Conservation (phyloP, 2,797 vertebrate genomes). For the Podarcis siculus region DNA sequence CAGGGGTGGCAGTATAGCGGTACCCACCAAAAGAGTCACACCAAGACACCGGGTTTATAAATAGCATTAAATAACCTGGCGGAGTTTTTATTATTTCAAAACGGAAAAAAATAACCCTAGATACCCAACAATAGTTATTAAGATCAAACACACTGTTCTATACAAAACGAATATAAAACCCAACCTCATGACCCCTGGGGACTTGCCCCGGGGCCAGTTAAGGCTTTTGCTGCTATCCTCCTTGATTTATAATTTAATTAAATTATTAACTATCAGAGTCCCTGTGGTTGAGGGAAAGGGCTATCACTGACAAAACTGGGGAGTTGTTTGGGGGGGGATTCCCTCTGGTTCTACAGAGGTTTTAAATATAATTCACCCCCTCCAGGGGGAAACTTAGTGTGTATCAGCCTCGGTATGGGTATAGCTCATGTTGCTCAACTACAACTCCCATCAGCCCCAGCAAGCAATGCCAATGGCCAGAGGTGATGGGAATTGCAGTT, state of each 20-base stretch:
- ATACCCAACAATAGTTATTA: constrained; percentile 20
- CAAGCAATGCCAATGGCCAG: too few species aligned
- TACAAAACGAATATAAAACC: background rate
- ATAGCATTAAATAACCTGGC: constrained; percentile 21
- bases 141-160: constrained; percentile 17
- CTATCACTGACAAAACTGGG: background rate
- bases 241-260: constrained; percentile 33
- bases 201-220: background rate
- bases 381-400: background rate
- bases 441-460: too few species aligned
- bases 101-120: background rate
- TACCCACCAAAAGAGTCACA: background rate
- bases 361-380: constrained; percentile 3
- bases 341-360: constrained; percentile 30
- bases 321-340: too few species aligned
- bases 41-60: background rate
- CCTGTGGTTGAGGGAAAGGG: background rate
- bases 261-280: constrained; percentile 10
- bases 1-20: too few species aligned
- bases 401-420: background rate
- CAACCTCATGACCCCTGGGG: background rate
- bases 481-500: too few species aligned
- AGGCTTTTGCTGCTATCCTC: background rate
- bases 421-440: background rate
- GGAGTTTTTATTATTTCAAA: constrained; percentile 1